phyloP scores from a whole-genome alignment of 2,113 vertebrate species.

The Urocolius indicus region DNA sequence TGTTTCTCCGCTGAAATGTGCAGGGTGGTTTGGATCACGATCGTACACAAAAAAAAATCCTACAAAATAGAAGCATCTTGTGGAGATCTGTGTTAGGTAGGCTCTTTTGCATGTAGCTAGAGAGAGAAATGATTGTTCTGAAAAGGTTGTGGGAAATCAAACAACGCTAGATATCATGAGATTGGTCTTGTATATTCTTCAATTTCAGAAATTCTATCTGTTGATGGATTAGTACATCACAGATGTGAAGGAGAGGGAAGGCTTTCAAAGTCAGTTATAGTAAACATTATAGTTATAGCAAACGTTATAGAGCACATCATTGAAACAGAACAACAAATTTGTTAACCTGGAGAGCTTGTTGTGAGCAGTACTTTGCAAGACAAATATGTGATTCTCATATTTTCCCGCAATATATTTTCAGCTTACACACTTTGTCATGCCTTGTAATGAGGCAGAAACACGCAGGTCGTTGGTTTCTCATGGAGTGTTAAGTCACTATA shows the following conservation, averaged over 20 bases:
- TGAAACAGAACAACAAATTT: not conserved
- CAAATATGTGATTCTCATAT: fast-evolving
- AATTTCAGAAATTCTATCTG: not conserved
- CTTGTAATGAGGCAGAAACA: not conserved
- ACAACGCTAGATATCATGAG: not conserved
- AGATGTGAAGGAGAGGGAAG: not conserved
- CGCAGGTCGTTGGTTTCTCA: not conserved
- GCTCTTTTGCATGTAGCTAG: not conserved
- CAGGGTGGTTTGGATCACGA: not conserved
- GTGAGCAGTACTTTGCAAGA: not conserved
- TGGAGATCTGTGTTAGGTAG: not conserved
- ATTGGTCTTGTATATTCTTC: not conserved
- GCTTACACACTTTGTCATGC: not conserved
- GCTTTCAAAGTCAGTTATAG: not conserved
- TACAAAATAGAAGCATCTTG: not conserved
- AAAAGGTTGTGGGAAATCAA: not conserved
- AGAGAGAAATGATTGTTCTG: not conserved
- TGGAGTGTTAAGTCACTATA: not conserved
- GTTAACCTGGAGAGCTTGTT: not conserved
- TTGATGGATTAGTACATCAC: not conserved
- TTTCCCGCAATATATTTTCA: not conserved
- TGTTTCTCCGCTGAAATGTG: not conserved
- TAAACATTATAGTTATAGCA: not conserved
- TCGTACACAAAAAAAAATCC: not conserved
- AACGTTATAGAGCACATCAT: not conserved